Base-by-base conservation (phyloP, 1,140 invertebrate species). In the Orchestia grillus region DNA sequence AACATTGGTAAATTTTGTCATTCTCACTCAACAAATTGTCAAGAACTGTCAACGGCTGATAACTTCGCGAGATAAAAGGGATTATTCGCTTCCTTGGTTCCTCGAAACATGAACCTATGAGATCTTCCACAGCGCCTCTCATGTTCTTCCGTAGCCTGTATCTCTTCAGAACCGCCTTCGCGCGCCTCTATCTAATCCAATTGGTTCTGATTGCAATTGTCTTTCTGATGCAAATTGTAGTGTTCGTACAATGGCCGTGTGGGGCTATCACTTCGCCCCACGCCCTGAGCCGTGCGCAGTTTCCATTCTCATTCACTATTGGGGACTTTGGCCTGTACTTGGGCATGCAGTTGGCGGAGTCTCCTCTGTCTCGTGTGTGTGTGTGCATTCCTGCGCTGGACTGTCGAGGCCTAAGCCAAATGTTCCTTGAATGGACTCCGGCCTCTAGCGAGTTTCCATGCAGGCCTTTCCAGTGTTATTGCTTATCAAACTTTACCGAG, bases 221-320 rank as follows among this genome's bases (percentile, higher is more conserved):
- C 92, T 94, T 94, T 94, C 92, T 94, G 92, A 94, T 94, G 92
- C 92, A 94, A 94, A 94, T 94, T 45, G 92, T 94, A 44, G 41
- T 44, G 92, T 47, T 94, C 41, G 92, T 44, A 94, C 41, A 40
- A 94, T 44, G 92, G 44, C 41, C 8, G 44, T 94, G 92, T 47
- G 44, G 41, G 92, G 43, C 92, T 94, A 44, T 94, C 92, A 45
- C 92, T 94, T 94, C 19, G 88, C 43, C 88, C 42, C 88, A 44
- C 15, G 36, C 88, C n/a, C 11, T 90, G 88, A 90, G 41, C 88
- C 88, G 19, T 19, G 47, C 19, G 47, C 62, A 36, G 62, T 77
- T 77, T 28, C 62, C 62, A 77, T 77, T 77, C 62, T 36, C 28
- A 77, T 77, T 77, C 62, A 77, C 11, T 77, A 36, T 36, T 77